Conservation (phyloP, 2,797 vertebrate species). For the Arnoldichthys spilopterus region DNA sequence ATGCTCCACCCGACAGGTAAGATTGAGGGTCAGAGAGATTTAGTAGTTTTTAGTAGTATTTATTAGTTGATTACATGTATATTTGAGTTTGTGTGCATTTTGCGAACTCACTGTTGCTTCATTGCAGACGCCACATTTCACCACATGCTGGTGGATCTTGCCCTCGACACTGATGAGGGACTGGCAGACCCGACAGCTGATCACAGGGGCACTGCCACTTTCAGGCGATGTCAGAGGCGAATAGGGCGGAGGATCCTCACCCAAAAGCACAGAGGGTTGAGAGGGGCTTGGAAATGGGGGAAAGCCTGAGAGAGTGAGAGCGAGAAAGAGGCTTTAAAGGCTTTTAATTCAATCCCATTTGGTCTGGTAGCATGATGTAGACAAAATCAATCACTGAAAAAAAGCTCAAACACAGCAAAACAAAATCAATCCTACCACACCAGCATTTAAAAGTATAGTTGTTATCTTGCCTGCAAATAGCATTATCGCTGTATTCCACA, state of each 20-base stretch:
- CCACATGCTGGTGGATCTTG: conserved; percentile 86
- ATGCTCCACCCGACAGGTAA: background rate
- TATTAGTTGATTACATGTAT: background rate
- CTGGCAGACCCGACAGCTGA: conserved; percentile 92
- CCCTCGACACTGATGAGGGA: conserved; percentile 91
- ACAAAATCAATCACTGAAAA: background rate
- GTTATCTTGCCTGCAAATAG: too few species aligned
- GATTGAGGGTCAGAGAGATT: background rate
- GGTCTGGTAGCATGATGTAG: background rate
- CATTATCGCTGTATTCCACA: background rate
- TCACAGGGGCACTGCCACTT: conserved; percentile 88
- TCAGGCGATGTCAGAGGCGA: conserved; percentile 90
- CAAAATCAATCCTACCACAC: background rate
- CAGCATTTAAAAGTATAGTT: background rate
- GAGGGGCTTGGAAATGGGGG: conserved; percentile 82
- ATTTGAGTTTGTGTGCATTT: conserved; percentile 2
- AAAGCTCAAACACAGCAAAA: background rate
- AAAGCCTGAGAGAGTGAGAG: conserved; percentile 72
- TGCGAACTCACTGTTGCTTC: conserved; percentile 87
- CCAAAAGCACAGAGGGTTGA: conserved; percentile 84
- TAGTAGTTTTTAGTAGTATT: too few species aligned
- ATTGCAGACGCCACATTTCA: conserved; percentile 92
- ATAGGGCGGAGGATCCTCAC: conserved; percentile 90
- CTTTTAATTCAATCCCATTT: background rate
- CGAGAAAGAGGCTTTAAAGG: background rate